Evolutionary conservation across 2,797 vertebrate species (phyloP).

Genomic region (Loris lydekkerianus): DNA sequence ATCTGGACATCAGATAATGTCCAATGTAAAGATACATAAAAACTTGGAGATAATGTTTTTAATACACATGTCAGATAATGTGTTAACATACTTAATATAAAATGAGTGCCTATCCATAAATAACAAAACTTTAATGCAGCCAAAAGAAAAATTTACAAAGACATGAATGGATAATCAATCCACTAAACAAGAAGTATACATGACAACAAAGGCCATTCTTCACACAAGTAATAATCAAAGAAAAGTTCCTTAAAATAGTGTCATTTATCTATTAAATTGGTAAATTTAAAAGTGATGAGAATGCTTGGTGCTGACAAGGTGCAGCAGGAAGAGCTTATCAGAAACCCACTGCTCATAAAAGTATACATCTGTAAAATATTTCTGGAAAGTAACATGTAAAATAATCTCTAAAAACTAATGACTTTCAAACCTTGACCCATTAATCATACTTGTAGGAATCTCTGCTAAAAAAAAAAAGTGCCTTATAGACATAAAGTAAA

Average conservation of each 20-base stretch:
- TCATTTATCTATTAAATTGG: background rate
- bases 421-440: background rate
- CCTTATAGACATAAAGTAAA: background rate
- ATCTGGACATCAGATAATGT: background rate
- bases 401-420: background rate
- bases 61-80: background rate
- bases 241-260: background rate
- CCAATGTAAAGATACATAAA: background rate
- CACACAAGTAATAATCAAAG: background rate
- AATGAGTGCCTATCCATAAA: conserved; percentile 15
- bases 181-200: background rate
- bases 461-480: background rate
- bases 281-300: conserved; percentile 23
- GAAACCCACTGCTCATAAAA: background rate
- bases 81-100: background rate
- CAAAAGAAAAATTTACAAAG: conserved; percentile 26
- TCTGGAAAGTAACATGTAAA: background rate
- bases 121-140: background rate
- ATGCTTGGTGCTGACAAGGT: background rate
- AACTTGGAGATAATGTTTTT: conserved; percentile 41
- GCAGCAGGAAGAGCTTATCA: conserved; percentile 5
- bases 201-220: conserved; percentile 1
- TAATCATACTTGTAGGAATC: background rate
- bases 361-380: conserved; percentile 9
- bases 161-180: background rate